Evolutionary conservation across 2,797 vertebrate genomes (phyloP).

Genomic region (Scarus forsteni): DNA sequence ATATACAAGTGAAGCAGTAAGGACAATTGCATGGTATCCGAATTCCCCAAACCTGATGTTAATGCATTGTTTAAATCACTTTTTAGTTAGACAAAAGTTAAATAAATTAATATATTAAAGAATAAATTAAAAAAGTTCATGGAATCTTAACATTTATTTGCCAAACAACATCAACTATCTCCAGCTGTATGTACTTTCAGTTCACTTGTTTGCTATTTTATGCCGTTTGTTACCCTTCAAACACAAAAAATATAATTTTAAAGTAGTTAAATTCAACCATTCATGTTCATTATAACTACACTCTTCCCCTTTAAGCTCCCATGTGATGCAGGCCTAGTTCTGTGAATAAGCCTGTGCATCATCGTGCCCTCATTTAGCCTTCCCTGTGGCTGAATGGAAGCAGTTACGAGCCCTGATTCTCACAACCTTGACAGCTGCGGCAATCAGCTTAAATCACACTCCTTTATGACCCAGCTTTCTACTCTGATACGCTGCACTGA

Average conservation of each 20-base stretch:
- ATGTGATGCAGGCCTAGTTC: slow-evolving; percentile 36
- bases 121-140: no score
- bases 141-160: no score
- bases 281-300: slow-evolving; percentile 29
- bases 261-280: slow-evolving; percentile 35
- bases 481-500: slow-evolving; percentile 56
- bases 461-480: slow-evolving; percentile 71
- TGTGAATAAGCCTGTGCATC: slow-evolving; percentile 49
- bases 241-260: slow-evolving; percentile 41
- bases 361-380: slow-evolving; percentile 53
- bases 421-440: slow-evolving; percentile 57
- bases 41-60: no score
- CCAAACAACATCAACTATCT: not conserved
- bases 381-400: slow-evolving; percentile 46
- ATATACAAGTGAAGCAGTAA: no score
- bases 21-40: no score
- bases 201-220: slow-evolving; percentile 18
- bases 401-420: slow-evolving; percentile 58
- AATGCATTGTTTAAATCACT: no score
- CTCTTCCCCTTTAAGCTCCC: slow-evolving; percentile 24
- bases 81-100: no score
- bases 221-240: slow-evolving; percentile 42
- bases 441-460: slow-evolving; percentile 71
- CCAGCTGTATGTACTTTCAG: not conserved
- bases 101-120: no score